phyloP scores from a whole-genome alignment of 2,888 invertebrate species.

The Drosophila merina region DNA sequence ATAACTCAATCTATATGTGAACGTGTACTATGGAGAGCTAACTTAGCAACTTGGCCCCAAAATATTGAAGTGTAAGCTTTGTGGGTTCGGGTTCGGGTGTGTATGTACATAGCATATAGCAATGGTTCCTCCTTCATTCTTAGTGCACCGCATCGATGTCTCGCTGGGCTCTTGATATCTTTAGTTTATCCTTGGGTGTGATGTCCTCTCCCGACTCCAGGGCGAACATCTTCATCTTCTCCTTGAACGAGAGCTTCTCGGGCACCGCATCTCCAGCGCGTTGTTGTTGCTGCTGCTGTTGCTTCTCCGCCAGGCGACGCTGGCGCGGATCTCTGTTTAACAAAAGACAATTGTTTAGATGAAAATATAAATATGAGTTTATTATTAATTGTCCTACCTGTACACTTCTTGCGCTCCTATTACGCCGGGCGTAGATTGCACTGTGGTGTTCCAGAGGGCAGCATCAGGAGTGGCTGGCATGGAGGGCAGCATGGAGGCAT shows the following conservation, averaged over 20 bases:
- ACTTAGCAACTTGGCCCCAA: conserved; percentile 67
- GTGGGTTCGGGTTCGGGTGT: conserved; percentile 26
- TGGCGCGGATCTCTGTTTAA: conserved; percentile 92
- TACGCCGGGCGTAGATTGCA: conserved; percentile 94
- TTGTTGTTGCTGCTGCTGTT: conserved; percentile 87
- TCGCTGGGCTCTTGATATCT: conserved; percentile 97
- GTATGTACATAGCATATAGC: conserved; percentile 57
- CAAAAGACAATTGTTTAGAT: neutral
- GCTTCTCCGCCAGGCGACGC: conserved; percentile 94
- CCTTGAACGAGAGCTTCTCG: conserved; percentile 97
- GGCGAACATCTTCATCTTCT: conserved; percentile 99
- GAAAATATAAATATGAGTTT: neutral
- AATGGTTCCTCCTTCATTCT: conserved; percentile 34
- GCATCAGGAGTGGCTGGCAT: conserved; percentile 89
- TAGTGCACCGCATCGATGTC: conserved; percentile 93
- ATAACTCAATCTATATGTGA: conserved; percentile 37
- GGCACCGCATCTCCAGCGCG: conserved; percentile 86
- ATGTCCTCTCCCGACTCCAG: conserved; percentile 96
- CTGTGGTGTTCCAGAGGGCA: conserved; percentile 83
- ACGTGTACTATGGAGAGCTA: conserved; percentile 50
- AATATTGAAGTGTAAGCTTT: conserved; percentile 53
- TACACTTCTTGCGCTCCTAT: conserved; percentile 99
- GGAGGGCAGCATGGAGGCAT: conserved; percentile 90
- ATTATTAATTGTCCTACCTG: conserved; percentile 85
- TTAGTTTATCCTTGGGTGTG: conserved; percentile 97